phyloP scores from a whole-genome alignment of 1,140 invertebrate species.

The Aethina tumida region DNA sequence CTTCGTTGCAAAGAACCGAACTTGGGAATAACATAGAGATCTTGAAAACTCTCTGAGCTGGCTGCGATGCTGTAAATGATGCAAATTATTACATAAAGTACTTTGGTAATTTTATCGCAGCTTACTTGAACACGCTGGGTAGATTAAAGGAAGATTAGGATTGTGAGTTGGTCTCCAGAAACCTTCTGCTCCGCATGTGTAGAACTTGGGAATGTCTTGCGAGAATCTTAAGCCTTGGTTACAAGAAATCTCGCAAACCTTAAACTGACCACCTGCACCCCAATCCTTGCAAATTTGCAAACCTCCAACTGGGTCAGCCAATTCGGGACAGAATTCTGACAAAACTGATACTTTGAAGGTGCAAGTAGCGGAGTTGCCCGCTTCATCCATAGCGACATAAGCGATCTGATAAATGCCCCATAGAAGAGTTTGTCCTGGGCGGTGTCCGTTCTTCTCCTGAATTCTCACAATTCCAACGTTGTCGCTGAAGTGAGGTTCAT shows the following conservation, averaged over 20 bases:
- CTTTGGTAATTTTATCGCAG: constrained; percentile 11
- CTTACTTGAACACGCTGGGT: constrained; percentile 83
- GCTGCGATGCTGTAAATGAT: constrained; percentile 53
- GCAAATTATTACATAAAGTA: constrained; percentile 5
- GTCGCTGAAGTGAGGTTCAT: constrained; percentile 84
- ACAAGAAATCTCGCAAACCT: constrained; percentile 83
- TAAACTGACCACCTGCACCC: constrained; percentile 92
- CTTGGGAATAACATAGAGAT: constrained; percentile 89
- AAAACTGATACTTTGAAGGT: constrained; percentile 88
- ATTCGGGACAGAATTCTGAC: constrained; percentile 79
- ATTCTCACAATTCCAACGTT: constrained; percentile 73
- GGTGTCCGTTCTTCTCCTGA: constrained; percentile 76
- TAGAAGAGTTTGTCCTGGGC: constrained; percentile 80
- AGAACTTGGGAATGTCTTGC: constrained; percentile 84
- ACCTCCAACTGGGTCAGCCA: constrained; percentile 82
- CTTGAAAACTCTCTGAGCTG: constrained; percentile 85
- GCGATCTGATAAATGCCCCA: constrained; percentile 91
- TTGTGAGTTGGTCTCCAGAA: constrained; percentile 85
- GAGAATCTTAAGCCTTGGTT: constrained; percentile 81
- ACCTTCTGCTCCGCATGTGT: constrained; percentile 92
- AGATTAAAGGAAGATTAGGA: constrained; percentile 68
- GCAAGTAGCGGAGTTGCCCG: constrained; percentile 84
- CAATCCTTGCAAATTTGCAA: constrained; percentile 86
- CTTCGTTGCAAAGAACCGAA: constrained; percentile 86
- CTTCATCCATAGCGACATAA: constrained; percentile 86